Evolutionary conservation across 92 coral and sea anemone species (phyloP).

Genomic region (Isaurus tuberculatus): DNA sequence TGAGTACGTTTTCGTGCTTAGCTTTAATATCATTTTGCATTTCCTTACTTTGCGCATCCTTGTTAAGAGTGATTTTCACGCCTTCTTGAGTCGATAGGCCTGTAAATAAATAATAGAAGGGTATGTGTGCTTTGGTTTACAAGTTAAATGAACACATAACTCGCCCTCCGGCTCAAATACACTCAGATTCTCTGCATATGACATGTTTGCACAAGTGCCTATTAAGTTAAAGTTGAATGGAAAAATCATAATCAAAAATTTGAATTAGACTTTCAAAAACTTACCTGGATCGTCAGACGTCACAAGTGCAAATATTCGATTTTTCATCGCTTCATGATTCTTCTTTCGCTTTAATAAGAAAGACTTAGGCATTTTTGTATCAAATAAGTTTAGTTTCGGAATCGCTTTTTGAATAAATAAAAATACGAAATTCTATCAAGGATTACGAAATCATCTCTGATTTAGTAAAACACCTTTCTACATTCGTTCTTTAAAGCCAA

Average conservation of each 20-base stretch:
- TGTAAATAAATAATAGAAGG: conserved; percentile 72
- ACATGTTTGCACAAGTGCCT: conserved; percentile 64
- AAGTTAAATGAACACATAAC: conserved; percentile 92
- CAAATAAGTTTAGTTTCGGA: background rate
- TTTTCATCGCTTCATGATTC: conserved; percentile 6
- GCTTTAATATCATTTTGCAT: background rate
- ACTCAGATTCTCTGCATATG: conserved; percentile 8
- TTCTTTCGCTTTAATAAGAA: conserved; percentile 43
- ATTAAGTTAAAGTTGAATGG: conserved; percentile 4
- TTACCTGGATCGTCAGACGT: conserved; percentile 27
- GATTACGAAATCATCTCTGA: background rate
- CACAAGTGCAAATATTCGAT: conserved; percentile 11
- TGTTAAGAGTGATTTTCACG: conserved; percentile 45
- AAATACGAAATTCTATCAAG: background rate
- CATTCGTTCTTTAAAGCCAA: conserved; percentile 1
- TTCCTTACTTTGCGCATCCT: conserved; percentile 1
- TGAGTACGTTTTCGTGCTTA: conserved; percentile 17
- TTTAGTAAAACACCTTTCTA: background rate
- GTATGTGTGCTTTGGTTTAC: conserved; percentile 61
- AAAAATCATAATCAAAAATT: conserved; percentile 10
- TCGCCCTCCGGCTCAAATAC: conserved; percentile 43
- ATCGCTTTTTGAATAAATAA: background rate
- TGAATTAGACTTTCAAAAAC: conserved; percentile 33
- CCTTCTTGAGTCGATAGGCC: conserved; percentile 54
- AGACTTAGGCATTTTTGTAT: conserved; percentile 44